A percentile compares a stretch with the other conserved stretches of the same genome.
phyloP scores from a whole-genome alignment of 1,140 invertebrate genomes.

The Laupala kohalensis region DNA sequence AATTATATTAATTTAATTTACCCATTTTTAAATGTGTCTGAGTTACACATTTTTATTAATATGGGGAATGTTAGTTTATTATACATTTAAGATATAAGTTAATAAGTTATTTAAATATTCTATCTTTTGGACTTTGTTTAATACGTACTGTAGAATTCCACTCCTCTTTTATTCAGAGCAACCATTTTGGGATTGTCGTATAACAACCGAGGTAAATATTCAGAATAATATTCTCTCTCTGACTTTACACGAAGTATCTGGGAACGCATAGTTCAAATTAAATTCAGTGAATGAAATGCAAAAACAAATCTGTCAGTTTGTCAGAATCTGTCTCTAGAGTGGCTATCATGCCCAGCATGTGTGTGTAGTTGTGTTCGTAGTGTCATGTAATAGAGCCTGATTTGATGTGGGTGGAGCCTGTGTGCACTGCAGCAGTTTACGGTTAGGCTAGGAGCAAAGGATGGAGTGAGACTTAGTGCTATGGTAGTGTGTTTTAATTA shows the following conservation, averaged over 20 bases:
- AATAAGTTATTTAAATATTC: not conserved
- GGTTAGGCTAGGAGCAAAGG: not conserved
- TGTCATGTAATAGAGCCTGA: not conserved
- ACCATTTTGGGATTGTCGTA: not conserved
- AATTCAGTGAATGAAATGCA: not conserved
- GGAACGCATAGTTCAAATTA: not conserved
- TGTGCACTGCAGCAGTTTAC: not conserved
- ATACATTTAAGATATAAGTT: too few species aligned
- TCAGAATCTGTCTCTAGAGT: not conserved
- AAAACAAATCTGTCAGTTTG: not conserved
- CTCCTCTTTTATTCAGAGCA: not conserved
- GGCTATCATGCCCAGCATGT: not conserved
- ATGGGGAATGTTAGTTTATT: not conserved
- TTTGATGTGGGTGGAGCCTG: not conserved
- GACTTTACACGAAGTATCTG: not conserved
- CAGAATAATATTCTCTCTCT: not conserved
- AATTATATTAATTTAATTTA: not conserved
- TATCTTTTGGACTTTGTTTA: not conserved
- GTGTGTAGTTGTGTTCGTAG: not conserved
- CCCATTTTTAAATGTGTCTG: not conserved
- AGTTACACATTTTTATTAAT: not conserved
- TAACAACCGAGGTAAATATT: not conserved
- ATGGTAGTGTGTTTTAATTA: not conserved
- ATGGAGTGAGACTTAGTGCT: not conserved
- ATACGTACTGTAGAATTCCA: not conserved